Evolutionary conservation across 2,797 vertebrate species (phyloP), one percentile per base, ranked within the genome.

Genomic region (Periophthalmus magnuspinnatus): DNA sequence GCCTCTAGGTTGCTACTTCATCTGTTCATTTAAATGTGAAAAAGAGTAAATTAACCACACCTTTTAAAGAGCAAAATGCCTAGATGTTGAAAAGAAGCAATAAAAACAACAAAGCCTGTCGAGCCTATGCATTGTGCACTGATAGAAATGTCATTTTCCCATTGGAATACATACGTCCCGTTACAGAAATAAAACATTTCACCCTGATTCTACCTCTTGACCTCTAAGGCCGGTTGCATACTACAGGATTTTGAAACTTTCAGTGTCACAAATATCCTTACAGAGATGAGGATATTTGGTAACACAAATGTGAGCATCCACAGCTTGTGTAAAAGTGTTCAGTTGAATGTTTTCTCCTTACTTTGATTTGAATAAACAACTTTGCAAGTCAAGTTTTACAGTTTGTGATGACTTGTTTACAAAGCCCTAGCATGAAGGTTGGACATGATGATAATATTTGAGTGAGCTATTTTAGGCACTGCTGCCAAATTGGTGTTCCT

Each of bases 401-500:
- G 75, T 36, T 45, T 81, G 64, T 85, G 79, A 60, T 67, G 61
- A 68, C 75, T 65, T 64, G 52, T 72, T 55, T 58, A 67, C 74
- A 82, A 56, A 68, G 45, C 17, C 48, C 68, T 57, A 58, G 71
- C 76, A 65, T 83, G 71, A 80, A 69, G 50, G 38, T 50, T 75
- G 78, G 66, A 65, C 65, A 34, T 13, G 21, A 63, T 34, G 67
- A 74, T 16, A 47, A 17, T 11, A 67, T 71, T 76, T 76, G 65
- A n/a, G 33, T 81, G 75, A 79, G 86, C 73, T 81, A 84, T 85
- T 85, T 84, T 71, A 57, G 72, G 36, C 70, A 54, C 38, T 5
- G 28, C 41, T 70, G 81, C 79, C 83, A 88, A 85, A 81, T 81
- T 59, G 78, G 74, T 78, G 67, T 71, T 81, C 67, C 77, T 70